Conservation (phyloP, 2,888 invertebrate species). For the Chrysina gloriosa region DNA sequence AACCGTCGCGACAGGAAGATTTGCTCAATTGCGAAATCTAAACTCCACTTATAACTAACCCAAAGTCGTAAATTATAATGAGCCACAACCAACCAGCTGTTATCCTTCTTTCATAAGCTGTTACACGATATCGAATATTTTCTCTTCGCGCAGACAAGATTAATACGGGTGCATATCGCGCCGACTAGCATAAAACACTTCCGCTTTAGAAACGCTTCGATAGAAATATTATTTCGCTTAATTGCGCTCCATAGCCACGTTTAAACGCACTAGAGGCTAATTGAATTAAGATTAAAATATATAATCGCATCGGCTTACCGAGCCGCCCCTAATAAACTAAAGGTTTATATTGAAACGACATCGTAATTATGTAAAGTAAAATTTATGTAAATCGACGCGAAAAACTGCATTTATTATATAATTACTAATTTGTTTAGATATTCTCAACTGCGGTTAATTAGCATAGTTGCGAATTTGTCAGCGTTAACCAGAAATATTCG, state of each 20-base stretch:
- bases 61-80: constrained; percentile 7
- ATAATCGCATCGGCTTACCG: not conserved
- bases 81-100: not conserved
- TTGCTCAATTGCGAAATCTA: not conserved
- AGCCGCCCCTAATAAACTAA: not conserved
- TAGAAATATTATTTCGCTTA: not conserved
- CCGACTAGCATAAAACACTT: not conserved
- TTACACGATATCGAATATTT: not conserved
- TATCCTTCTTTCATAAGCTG: constrained; percentile 2
- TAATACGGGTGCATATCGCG: not conserved
- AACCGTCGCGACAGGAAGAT: no score
- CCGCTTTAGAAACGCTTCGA: not conserved
- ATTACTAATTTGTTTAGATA: constrained; percentile 10
- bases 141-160: not conserved
- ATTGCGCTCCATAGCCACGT: not conserved
- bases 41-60: no score
- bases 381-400: not conserved
- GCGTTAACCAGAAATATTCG: not conserved
- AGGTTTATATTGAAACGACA: not conserved
- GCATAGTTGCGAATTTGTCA: not conserved
- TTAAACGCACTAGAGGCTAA: not conserved
- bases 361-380: not conserved
- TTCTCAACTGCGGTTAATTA: constrained; percentile 1
- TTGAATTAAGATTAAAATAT: constrained; percentile 1
- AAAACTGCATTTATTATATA: constrained; percentile 12